phyloP scores from a whole-genome alignment of 1,140 invertebrate genomes.

The Gryon sp. region DNA sequence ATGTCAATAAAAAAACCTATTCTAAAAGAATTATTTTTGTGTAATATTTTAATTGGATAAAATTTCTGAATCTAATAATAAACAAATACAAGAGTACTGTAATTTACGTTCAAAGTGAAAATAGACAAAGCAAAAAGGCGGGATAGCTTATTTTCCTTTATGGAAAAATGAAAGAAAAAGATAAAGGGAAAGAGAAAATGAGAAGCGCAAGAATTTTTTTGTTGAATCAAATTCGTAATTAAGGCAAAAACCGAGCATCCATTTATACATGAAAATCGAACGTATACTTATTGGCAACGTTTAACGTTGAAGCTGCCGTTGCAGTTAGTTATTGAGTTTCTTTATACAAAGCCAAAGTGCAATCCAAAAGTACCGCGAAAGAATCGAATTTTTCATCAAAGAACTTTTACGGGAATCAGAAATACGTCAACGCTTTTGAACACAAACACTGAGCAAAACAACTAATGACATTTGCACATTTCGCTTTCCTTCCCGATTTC shows the following conservation, averaged over 20 bases:
- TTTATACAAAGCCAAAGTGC: slow-evolving; percentile 42
- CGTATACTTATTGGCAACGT: not conserved
- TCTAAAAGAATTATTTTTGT: no score
- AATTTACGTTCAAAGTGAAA: no score
- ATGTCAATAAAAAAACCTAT: not conserved
- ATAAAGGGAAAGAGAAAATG: no score
- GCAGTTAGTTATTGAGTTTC: slow-evolving; percentile 40
- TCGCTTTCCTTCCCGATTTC: slow-evolving; percentile 8
- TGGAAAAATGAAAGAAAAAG: not conserved
- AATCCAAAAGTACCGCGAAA: slow-evolving; percentile 34
- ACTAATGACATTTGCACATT: slow-evolving; percentile 61
- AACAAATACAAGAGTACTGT: no score
- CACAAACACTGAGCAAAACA: slow-evolving; percentile 41
- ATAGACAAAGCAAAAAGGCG: no score
- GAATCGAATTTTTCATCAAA: slow-evolving; percentile 54
- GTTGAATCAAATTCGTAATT: slow-evolving; percentile 1
- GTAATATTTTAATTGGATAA: no score
- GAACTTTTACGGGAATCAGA: slow-evolving; percentile 43
- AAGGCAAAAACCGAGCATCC: slow-evolving; percentile 4
- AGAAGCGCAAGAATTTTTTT: no score
- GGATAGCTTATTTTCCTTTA: no score
- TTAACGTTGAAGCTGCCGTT: slow-evolving; percentile 13
- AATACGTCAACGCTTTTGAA: slow-evolving; percentile 44
- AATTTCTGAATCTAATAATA: no score
- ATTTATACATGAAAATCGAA: slow-evolving; percentile 34